These are phyloP conservation scores for Thereva unica DNA, from an alignment of 2,888 invertebrate genomes.

Conservation along the genomic window DNA sequence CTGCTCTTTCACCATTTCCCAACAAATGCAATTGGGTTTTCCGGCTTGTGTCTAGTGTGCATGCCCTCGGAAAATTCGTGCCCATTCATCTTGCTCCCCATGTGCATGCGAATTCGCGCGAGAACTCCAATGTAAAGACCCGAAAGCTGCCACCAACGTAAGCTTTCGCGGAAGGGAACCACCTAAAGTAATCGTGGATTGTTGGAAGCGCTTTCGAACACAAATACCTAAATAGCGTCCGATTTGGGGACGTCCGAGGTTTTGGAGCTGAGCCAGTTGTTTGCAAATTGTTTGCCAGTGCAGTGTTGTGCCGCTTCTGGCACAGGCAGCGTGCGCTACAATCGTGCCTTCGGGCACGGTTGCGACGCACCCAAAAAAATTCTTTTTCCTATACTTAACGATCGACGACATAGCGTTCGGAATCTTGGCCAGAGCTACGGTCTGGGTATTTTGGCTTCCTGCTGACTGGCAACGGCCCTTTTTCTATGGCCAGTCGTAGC, in stretches of 20 bases:
- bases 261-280: slow-evolving; percentile 57
- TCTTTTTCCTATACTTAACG: slow-evolving; percentile 39
- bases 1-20: no score
- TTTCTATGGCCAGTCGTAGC: slow-evolving; percentile 26
- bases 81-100: background rate
- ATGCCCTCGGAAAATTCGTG: slow-evolving; percentile 1
- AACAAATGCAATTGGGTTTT: no score
- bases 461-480: slow-evolving; percentile 39
- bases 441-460: slow-evolving; percentile 42
- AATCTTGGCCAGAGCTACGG: slow-evolving; percentile 40
- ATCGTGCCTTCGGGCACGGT: slow-evolving; percentile 52
- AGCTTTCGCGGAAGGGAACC: slow-evolving; percentile 41
- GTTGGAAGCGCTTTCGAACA: slow-evolving; percentile 20
- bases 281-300: slow-evolving; percentile 50
- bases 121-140: slow-evolving; percentile 16
- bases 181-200: slow-evolving; percentile 41
- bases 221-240: slow-evolving; percentile 42
- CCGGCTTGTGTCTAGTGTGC: background rate
- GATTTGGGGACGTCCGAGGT: slow-evolving; percentile 45
- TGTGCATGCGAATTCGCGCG: slow-evolving; percentile 7
- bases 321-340: slow-evolving; percentile 49
- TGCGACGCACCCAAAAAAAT: slow-evolving; percentile 52
- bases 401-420: slow-evolving; percentile 42
- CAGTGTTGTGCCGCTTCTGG: slow-evolving; percentile 49
- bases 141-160: slow-evolving; percentile 18